These are phyloP conservation scores for Gyrodactylus bullatarudis DNA, from an alignment of 1,140 invertebrate species.

Conservation along the genomic window DNA sequence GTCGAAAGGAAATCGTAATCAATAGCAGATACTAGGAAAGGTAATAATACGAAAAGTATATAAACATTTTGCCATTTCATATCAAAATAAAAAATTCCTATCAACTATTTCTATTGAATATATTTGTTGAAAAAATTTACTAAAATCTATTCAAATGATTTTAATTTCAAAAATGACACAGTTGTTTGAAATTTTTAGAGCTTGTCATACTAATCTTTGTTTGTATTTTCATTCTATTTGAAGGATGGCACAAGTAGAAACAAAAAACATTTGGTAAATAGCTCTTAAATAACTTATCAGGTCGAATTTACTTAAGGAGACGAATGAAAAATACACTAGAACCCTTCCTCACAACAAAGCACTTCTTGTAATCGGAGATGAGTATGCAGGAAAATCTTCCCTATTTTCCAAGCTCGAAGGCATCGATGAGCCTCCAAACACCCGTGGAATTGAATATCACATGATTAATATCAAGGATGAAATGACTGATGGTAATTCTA, in stretches of 20 bases:
- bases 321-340: neutral
- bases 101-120: too few species aligned
- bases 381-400: neutral
- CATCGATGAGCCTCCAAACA: neutral
- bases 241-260: neutral
- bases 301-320: neutral
- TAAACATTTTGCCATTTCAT: too few species aligned
- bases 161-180: neutral
- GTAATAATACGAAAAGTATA: neutral
- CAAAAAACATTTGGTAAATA: neutral
- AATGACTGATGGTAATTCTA: neutral
- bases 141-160: neutral
- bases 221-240: neutral
- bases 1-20: neutral
- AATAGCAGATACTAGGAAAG: neutral
- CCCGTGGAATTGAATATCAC: neutral
- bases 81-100: too few species aligned
- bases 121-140: neutral
- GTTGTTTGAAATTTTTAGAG: neutral
- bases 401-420: neutral
- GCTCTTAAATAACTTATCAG: neutral
- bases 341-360: neutral
- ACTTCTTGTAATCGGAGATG: neutral
- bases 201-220: neutral
- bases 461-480: neutral